Base-by-base conservation (phyloP, 2,888 invertebrate genomes). In the Ennomos fuscantarius region DNA sequence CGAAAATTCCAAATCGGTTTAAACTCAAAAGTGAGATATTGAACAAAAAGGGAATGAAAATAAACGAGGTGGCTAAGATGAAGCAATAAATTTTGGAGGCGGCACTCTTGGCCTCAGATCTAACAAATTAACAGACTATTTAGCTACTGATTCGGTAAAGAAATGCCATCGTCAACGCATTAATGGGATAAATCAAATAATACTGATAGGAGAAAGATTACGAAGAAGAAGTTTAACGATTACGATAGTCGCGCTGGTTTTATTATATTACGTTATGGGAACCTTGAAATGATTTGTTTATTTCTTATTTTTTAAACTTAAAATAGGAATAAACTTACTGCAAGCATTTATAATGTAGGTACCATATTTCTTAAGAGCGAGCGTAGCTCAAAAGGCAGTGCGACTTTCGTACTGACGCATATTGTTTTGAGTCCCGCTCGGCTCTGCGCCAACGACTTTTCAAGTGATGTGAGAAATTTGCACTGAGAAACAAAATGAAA, bases 111-210 rank as follows among this genome's bases (percentile, higher is more conserved):
- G 79, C 77, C 78, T 80, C 79, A 73, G 74, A 78, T 85, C 77
- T 88, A 89, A 92, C 92, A 92, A 92, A 91, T 92, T 91, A 91
- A 91, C 89, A 78, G 82, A 59, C 85, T 86, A 91, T 91, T 90
- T 89, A 84, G 91, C 92, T 92, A 90, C 92, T 78, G 91, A 89
- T 89, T 87, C 76, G 76, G 81, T 79, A 82, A 79, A 79, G 77
- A 80, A 83, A 80, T 79, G 76, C 77, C 72, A 45, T 60, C 45
- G 60, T 74, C 32, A 41, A 53, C 74, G 74, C 83, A 78, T 84
- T 87, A 88, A 88, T 87, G 89, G 82, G 76, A 73, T 71, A 58
- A 55, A 83, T 87, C 86, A 84, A 87, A 87, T 84, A 84, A 82
- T 75, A 44, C 69, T 71, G 87, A 86, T 86, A 83, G 73, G 67